Conservation (phyloP, 2,113 vertebrate genomes). For the Erythrocercus mccallii region DNA sequence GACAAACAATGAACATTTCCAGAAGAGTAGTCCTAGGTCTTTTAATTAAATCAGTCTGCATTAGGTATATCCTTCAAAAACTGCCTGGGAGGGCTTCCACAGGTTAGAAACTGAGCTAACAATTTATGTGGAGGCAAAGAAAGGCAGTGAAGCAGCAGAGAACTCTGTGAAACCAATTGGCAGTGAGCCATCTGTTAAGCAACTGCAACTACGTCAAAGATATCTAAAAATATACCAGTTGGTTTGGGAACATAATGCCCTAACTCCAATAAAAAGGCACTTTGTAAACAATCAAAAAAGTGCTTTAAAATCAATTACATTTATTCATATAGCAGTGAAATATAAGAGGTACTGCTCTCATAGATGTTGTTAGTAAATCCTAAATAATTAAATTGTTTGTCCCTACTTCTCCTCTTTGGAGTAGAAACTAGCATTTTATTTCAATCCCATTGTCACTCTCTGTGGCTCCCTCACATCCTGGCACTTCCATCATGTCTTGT, state of each 20-base stretch:
- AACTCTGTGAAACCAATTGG: constrained; percentile 31
- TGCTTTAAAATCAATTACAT: neutral
- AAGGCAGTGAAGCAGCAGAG: constrained; percentile 20
- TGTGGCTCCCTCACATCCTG: neutral
- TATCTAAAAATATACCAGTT: constrained; percentile 37
- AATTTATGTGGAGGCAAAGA: neutral
- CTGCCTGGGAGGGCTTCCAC: neutral
- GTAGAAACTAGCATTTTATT: neutral
- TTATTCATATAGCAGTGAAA: neutral
- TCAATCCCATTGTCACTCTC: neutral
- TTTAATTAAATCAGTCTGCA: neutral
- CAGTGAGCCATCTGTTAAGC: constrained; percentile 47
- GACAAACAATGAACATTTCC: neutral
- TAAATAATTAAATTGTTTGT: neutral
- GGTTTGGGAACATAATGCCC: constrained; percentile 35
- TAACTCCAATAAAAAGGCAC: constrained; percentile 19
- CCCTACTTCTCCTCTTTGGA: neutral
- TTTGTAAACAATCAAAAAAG: neutral
- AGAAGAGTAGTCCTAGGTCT: neutral
- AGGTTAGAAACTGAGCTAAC: neutral
- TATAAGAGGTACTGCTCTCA: neutral
- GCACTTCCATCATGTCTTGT: neutral
- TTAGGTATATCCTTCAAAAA: neutral
- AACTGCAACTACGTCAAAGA: constrained; percentile 39
- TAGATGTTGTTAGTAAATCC: neutral